Evolutionary conservation across 2,888 invertebrate genomes (phyloP).

Genomic region (Drosophila eohydei): DNA sequence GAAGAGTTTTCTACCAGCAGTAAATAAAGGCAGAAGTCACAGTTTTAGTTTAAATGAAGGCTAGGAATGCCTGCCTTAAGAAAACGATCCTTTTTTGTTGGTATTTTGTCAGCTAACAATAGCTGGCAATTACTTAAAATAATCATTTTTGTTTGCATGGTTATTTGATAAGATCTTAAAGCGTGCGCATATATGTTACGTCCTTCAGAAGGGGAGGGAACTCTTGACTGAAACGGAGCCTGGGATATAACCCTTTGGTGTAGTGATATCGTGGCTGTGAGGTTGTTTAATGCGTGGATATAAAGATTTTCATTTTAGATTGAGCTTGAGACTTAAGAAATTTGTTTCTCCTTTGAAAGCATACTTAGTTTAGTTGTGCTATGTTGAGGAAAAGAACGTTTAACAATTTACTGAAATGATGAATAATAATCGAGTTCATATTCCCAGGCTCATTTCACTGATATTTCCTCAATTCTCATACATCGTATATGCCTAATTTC

Average conservation of each 20-base stretch:
- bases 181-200: conserved; percentile 38
- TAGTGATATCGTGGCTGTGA: conserved; percentile 48
- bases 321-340: conserved; percentile 36
- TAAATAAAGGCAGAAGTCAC: conserved; percentile 61
- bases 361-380: background rate
- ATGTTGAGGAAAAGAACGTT: background rate
- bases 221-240: conserved; percentile 6
- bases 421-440: background rate
- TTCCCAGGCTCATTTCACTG: background rate
- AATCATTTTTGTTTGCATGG: conserved; percentile 70
- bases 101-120: conserved; percentile 36
- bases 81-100: conserved; percentile 16
- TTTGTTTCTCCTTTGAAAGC: conserved; percentile 20
- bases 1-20: conserved; percentile 10
- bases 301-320: conserved; percentile 74
- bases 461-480: background rate
- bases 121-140: conserved; percentile 72
- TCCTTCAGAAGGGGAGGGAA: conserved; percentile 33
- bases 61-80: conserved; percentile 23
- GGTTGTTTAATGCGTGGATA: conserved; percentile 24
- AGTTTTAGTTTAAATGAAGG: conserved; percentile 41
- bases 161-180: conserved; percentile 75
- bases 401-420: background rate
- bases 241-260: conserved; percentile 61
- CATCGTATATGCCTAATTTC: conserved; percentile 19